phyloP scores from a whole-genome alignment of 2,113 vertebrate genomes.

The Vulpes ferrilata region DNA sequence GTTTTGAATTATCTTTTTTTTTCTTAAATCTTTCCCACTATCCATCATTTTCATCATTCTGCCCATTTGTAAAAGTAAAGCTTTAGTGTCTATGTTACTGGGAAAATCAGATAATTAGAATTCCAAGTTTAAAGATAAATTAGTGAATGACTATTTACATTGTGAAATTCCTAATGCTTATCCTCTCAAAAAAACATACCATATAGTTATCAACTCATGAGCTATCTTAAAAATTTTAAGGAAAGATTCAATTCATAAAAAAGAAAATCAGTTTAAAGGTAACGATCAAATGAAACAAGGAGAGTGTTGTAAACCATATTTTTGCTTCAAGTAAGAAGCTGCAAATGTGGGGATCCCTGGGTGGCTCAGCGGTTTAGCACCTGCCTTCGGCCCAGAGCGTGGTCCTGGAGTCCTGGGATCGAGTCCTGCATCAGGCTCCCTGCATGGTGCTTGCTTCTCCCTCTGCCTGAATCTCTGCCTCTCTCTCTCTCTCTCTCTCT shows the following conservation, averaged over 20 bases:
- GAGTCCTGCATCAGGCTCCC: no score
- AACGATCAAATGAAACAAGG: not conserved
- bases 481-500: no score
- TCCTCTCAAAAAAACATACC: not conserved
- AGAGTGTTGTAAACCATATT: not conserved
- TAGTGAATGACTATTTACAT: slow-evolving; percentile 14
- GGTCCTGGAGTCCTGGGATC: no score
- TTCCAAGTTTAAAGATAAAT: slow-evolving; percentile 33
- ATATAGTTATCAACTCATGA: not conserved
- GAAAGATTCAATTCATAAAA: slow-evolving; percentile 40
- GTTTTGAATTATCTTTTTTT: not conserved
- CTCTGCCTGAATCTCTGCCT: no score
- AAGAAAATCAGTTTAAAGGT: not conserved
- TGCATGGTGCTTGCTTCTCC: no score
- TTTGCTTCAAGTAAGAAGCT: slow-evolving; percentile 28
- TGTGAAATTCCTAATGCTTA: not conserved
- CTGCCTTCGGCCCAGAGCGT: no score
- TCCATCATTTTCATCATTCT: slow-evolving; percentile 31
- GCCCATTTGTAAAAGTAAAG: not conserved
- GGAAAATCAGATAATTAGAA: slow-evolving; percentile 33
- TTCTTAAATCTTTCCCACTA: not conserved
- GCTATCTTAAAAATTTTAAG: not conserved
- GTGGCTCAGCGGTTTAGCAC: no score
- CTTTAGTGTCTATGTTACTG: not conserved
- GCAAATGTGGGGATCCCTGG: not conserved